Base-by-base conservation (phyloP, 2,113 vertebrate genomes). In the Bos indicus region DNA sequence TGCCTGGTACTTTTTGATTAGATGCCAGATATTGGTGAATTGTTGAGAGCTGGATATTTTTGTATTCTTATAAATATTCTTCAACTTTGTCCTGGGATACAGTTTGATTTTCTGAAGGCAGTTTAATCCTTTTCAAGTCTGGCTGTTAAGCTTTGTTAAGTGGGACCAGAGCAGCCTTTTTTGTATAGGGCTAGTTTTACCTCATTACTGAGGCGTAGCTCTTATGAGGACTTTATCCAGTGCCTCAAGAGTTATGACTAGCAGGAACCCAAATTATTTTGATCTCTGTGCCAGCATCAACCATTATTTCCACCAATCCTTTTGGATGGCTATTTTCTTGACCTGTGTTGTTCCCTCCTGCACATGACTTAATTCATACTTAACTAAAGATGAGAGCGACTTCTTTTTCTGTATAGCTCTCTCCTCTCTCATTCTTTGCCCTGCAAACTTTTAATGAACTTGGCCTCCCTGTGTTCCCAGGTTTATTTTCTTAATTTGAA, bases 261-360 rank as follows among this genome's bases (percentile, higher is more conserved):
- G 10, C 74, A 88, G 86, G 51, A 88, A 62, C 25, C 36, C 54
- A 54, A 10, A 62, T 60, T 84, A 77, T 83, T 80, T 52, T 33
- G 11, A 74, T 52, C 7, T 6, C 19, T 77, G 14, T 80, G 60
- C 51, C 74, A 23, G 30, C 83, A 6, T 88, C 33, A 78, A 60
- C 28, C 84, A 25, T 89, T 81, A 36, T 46, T 88, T 82, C 16
- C 19, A 91, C 43, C 93, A 59, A 4, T 82, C 78, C 36, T 94
- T 86, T 92, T 78, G 23, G n/a, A 56, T 71, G 7, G 13, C 84
- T 95, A 52, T 97, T 92, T 98, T 71, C 64, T 90, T 93, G 80
- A 88, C 77, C 40, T 95, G 21, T 25, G 62, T 83, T 59, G 46
- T 97, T 94, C 71, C 52, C 30, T 95, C 30, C 30, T 87, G 52